Evolutionary conservation across 2,797 vertebrate species (phyloP).

Genomic region (Sparus aurata): DNA sequence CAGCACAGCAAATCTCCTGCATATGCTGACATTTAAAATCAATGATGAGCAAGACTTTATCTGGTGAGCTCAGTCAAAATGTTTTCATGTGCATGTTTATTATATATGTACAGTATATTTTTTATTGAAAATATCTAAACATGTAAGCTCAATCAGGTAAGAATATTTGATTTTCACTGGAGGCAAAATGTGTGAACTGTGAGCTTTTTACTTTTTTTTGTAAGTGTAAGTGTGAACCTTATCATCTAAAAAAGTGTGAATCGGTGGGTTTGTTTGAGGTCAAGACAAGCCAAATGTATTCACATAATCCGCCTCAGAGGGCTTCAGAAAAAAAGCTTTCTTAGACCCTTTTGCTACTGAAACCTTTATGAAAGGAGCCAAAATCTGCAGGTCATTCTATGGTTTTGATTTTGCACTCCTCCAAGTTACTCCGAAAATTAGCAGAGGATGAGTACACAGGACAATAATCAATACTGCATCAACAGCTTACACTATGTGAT

Average conservation of each 20-base stretch:
- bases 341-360: not conserved
- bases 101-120: not conserved
- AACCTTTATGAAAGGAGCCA: not conserved
- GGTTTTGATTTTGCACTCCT: not conserved
- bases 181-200: not conserved
- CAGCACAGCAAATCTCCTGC: not conserved
- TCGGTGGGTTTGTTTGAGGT: not conserved
- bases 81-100: no score
- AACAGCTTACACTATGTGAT: constrained; percentile 10
- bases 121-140: not conserved
- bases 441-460: not conserved
- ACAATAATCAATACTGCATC: constrained; percentile 7
- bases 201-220: constrained; percentile 2
- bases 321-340: not conserved
- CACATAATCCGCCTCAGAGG: not conserved
- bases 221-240: not conserved
- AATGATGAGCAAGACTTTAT: not conserved
- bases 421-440: constrained; percentile 1
- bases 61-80: not conserved
- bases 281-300: not conserved
- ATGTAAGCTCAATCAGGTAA: not conserved
- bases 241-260: not conserved
- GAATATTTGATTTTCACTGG: not conserved
- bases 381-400: not conserved
- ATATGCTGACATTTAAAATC: constrained; percentile 1